These are phyloP conservation scores for Papilio glaucus DNA, from an alignment of 1,140 invertebrate genomes.

Conservation along the genomic window DNA sequence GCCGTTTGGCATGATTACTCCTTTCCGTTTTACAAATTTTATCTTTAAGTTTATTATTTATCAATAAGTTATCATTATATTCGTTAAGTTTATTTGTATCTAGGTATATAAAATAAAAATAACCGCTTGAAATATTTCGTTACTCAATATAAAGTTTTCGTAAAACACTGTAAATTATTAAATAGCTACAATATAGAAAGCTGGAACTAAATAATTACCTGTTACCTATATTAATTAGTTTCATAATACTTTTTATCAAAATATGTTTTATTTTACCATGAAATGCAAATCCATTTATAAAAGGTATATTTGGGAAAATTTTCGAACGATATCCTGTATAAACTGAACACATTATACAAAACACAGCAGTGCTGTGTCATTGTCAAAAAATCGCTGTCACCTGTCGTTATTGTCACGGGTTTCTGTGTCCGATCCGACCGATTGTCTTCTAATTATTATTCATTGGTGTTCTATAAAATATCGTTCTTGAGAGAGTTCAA, in stretches of 20 bases:
- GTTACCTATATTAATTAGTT: neutral
- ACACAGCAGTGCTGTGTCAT: neutral
- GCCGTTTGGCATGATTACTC: neutral
- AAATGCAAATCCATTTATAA: neutral
- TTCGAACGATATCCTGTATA: neutral
- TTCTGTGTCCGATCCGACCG: slow-evolving; percentile 35
- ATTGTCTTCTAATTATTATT: slow-evolving; percentile 45
- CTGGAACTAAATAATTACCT: too few relatives aligned
- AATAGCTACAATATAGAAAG: too few relatives aligned
- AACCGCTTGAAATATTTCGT: too few relatives aligned
- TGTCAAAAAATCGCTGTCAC: slow-evolving; percentile 40
- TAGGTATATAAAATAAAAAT: too few relatives aligned
- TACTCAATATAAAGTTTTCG: too few relatives aligned
- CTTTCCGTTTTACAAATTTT: slow-evolving; percentile 7
- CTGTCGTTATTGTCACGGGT: slow-evolving; percentile 47
- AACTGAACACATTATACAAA: slow-evolving; percentile 27
- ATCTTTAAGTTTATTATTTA: neutral
- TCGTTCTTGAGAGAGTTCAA: slow-evolving; percentile 50
- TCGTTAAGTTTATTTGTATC: too few relatives aligned
- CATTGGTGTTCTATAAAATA: slow-evolving; percentile 49
- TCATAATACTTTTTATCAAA: neutral
- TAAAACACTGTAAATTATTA: too few relatives aligned
- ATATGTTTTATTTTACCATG: neutral
- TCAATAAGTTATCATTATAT: too few relatives aligned
- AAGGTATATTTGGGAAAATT: slow-evolving; percentile 11